phyloP scores from a whole-genome alignment of 1,140 invertebrate species.

The Dinothrombium tinctorium region DNA sequence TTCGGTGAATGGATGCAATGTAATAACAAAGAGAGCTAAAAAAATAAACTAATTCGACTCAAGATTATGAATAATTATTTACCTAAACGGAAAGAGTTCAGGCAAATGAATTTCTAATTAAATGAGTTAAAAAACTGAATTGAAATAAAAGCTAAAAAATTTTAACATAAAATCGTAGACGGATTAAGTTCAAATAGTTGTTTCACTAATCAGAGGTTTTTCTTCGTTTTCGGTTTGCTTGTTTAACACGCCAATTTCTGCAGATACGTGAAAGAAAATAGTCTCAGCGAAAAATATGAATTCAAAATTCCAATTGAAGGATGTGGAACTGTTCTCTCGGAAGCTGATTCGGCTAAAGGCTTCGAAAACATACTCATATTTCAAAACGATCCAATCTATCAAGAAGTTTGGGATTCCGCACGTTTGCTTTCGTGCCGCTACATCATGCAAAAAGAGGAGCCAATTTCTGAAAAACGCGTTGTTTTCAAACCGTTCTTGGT shows the following conservation, averaged over 20 bases:
- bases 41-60: no score
- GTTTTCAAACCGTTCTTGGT: constrained; percentile 68
- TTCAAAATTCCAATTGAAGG: constrained; percentile 8
- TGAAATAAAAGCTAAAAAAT: no score
- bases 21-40: no score
- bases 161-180: neutral
- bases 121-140: no score
- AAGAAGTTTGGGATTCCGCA: constrained; percentile 47
- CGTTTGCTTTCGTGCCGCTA: constrained; percentile 67
- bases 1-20: no score
- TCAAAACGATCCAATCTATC: constrained; percentile 75
- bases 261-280: constrained; percentile 8
- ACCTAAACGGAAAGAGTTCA: no score
- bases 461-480: constrained; percentile 70
- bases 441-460: constrained; percentile 19
- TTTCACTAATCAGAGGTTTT: neutral
- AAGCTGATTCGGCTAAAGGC: constrained; percentile 30
- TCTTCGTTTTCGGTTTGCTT: neutral
- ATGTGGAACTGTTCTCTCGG: constrained; percentile 6
- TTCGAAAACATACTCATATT: constrained; percentile 84
- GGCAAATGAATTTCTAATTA: no score
- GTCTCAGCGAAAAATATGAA: neutral
- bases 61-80: no score
- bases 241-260: no score
- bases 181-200: neutral